Evolutionary conservation across 2,888 invertebrate genomes (phyloP).

Genomic region (Euplexia lucipara): DNA sequence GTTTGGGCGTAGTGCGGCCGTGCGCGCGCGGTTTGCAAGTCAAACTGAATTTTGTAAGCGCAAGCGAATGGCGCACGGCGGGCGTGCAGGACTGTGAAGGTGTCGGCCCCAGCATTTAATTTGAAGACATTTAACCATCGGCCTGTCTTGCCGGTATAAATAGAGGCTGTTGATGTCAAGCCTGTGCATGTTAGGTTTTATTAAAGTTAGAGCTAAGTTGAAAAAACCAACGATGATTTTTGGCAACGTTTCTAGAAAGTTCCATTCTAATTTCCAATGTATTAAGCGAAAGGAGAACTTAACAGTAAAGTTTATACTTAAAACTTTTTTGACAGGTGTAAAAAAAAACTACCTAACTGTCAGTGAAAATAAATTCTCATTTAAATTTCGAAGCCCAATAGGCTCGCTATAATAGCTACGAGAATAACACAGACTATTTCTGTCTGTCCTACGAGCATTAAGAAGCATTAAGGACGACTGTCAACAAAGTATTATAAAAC

Average conservation of each 20-base stretch:
- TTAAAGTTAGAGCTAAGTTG: constrained; percentile 16
- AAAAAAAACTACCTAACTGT: neutral
- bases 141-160: constrained; percentile 59
- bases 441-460: constrained; percentile 31
- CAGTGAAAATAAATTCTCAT: neutral
- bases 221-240: constrained; percentile 5
- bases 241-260: constrained; percentile 13
- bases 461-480: constrained; percentile 24
- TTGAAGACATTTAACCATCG: constrained; percentile 66
- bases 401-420: constrained; percentile 5
- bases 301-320: neutral
- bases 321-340: neutral
- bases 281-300: constrained; percentile 1
- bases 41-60: constrained; percentile 89
- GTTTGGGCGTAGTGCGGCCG: constrained; percentile 86
- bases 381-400: neutral
- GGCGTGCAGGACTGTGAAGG: constrained; percentile 84
- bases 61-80: constrained; percentile 79
- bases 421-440: constrained; percentile 40
- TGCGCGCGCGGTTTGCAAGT: constrained; percentile 87
- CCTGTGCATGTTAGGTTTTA: constrained; percentile 39
- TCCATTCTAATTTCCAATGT: neutral
- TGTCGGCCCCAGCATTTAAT: constrained; percentile 77
- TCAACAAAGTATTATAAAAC: constrained; percentile 31
- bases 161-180: constrained; percentile 59